Evolutionary conservation across 2,113 vertebrate species (phyloP).

Genomic region (Vanacampus margaritifer): DNA sequence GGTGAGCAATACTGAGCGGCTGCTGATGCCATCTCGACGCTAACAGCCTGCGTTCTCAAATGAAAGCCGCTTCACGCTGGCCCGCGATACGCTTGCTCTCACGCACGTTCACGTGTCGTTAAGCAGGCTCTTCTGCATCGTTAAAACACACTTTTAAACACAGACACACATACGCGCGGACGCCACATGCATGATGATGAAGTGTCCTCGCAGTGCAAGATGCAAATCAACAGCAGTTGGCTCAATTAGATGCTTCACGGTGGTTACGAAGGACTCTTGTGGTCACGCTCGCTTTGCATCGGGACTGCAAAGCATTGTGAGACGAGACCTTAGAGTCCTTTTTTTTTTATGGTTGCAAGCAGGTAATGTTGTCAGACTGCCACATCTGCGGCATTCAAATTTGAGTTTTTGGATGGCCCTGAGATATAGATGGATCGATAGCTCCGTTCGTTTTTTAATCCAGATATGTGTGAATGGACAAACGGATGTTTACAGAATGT

Average conservation of each 20-base stretch:
- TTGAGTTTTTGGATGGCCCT: not conserved
- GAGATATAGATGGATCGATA: not conserved
- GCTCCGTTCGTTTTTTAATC: too few relatives aligned
- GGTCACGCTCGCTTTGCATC: not conserved
- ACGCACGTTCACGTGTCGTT: not conserved
- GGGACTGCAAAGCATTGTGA: not conserved
- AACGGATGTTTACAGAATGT: too few relatives aligned
- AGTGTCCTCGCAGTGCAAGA: conserved; percentile 15
- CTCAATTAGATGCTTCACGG: not conserved
- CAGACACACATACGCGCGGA: conserved; percentile 9
- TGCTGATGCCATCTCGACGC: not conserved
- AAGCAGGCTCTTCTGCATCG: conserved; percentile 20
- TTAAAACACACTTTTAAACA: conserved; percentile 21
- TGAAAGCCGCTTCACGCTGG: not conserved
- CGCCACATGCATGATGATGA: conserved; percentile 27
- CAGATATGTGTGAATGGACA: too few relatives aligned
- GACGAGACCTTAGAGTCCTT: not conserved
- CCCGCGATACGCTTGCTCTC: not conserved
- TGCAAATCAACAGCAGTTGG: conserved; percentile 22
- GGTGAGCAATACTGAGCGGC: not conserved
- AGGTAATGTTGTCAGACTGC: not conserved
- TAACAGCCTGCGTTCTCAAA: not conserved
- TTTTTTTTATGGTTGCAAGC: too few relatives aligned
- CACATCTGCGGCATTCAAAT: not conserved
- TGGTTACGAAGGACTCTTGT: not conserved